These are phyloP conservation scores for Hypselothyrea guttata DNA, from an alignment of 2,888 invertebrate species.

Conservation along the genomic window DNA sequence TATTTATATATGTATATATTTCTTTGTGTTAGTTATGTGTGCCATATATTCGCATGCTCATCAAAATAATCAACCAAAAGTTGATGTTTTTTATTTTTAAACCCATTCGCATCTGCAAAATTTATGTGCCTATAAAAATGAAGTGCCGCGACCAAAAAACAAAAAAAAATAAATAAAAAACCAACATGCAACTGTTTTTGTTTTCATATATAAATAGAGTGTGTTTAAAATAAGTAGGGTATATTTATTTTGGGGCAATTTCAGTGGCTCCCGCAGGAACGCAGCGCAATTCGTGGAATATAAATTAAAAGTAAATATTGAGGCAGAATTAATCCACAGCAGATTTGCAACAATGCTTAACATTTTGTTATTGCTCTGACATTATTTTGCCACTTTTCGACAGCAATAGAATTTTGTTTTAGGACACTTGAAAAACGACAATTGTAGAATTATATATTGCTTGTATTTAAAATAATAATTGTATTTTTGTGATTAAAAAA, in stretches of 20 bases:
- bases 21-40: conserved; percentile 3
- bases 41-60: conserved; percentile 58
- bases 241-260: conserved; percentile 1
- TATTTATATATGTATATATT: conserved; percentile 14
- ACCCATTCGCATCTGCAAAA: conserved; percentile 56
- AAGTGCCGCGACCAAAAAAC: conserved; percentile 51
- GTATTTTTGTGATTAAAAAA: no score
- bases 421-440: no score
- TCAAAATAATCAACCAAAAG: conserved; percentile 73
- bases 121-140: conserved; percentile 64
- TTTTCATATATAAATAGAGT: neutral
- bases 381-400: no score
- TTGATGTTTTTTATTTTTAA: conserved; percentile 52
- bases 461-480: no score
- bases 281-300: no score
- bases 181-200: conserved; percentile 37
- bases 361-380: no score
- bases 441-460: no score
- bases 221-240: neutral
- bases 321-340: neutral
- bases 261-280: no score
- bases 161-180: conserved; percentile 1
- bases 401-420: no score
- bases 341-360: no score
- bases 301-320: neutral